These are phyloP conservation scores for Drosophila lini DNA, from an alignment of 1,140 invertebrate genomes.

Conservation along the genomic window DNA sequence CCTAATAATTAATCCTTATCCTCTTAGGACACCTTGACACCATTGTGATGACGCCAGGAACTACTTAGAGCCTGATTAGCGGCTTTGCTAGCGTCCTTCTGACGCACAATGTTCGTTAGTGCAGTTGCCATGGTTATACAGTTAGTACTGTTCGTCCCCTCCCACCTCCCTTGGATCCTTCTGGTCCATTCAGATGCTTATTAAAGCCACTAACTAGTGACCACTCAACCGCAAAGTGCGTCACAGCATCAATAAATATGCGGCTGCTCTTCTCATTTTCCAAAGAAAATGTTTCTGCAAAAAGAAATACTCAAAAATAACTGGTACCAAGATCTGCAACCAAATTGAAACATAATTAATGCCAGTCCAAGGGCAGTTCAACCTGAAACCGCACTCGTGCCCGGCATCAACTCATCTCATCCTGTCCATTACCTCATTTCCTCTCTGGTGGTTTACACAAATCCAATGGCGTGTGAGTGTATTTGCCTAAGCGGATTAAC, in stretches of 20 bases:
- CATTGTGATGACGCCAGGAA: background rate
- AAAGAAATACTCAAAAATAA: background rate
- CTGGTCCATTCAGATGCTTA: background rate
- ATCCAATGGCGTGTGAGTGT: constrained; percentile 42
- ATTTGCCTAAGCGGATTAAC: constrained; percentile 62
- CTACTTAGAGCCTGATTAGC: constrained; percentile 25
- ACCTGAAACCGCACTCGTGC: constrained; percentile 42
- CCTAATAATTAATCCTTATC: constrained; percentile 23
- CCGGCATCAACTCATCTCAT: constrained; percentile 18
- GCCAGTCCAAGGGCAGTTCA: constrained; percentile 24
- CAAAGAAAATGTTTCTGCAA: background rate
- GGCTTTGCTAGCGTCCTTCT: background rate
- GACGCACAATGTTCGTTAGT: constrained; percentile 7
- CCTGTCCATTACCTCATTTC: constrained; percentile 15
- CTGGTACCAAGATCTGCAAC: background rate
- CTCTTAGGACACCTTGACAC: constrained; percentile 1
- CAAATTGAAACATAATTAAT: constrained; percentile 53
- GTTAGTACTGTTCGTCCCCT: background rate
- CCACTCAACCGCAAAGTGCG: background rate
- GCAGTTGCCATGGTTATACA: constrained; percentile 33
- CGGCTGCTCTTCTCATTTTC: constrained; percentile 1
- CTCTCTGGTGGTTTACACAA: constrained; percentile 16
- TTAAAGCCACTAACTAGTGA: background rate
- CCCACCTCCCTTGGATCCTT: background rate
- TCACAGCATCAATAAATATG: background rate